Evolutionary conservation across 1,140 invertebrate species (phyloP), one percentile per base, ranked within the genome.

Genomic region (Nomia melanderi): DNA sequence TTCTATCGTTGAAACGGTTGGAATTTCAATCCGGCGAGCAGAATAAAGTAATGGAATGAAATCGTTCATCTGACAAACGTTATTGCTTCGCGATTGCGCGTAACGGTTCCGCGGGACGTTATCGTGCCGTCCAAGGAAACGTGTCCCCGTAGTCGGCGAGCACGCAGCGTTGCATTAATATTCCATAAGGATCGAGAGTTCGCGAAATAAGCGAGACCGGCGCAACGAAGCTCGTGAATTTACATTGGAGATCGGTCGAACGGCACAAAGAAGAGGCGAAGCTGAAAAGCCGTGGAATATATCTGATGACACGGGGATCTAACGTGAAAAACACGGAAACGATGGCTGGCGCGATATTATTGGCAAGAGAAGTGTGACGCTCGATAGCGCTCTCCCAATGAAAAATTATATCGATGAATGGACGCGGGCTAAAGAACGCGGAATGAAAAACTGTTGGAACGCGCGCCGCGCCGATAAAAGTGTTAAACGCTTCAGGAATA

Each of bases 151-250:
- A 6, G 14, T 7, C 2, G 44, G 8, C 29, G 39, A n/a, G 47
- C 8, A 47, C 9, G 31, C 31, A 12, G 17, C 17, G 67, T 41
- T 23, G 4, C 12, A 54, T 73, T 73, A 73, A 73, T 64, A 73
- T 73, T 73, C 44, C 27, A 73, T 39, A 64, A 64, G 47, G 44
- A 64, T 73, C 71, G 33, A 20, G 33, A 20, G 44, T 31, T 54
- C 33, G 60, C 50, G 59, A 54, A 73, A 65, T 73, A 47, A 27
- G 20, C 9, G 67, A 23, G 36, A 70, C 53, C 53, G 1, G 25
- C 9, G 54, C 36, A 41, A 44, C 54, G 67, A 57, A 25, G 33
- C 33, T 27, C 25, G 53, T n/a, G 67, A 59, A 71, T 71, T 71
- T 60, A 41, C 67, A 71, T 71, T 23, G 54, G 36, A 33, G 67